Evolutionary conservation across 2,888 invertebrate species (phyloP).

Genomic region (Macrosoma leucophasiata): DNA sequence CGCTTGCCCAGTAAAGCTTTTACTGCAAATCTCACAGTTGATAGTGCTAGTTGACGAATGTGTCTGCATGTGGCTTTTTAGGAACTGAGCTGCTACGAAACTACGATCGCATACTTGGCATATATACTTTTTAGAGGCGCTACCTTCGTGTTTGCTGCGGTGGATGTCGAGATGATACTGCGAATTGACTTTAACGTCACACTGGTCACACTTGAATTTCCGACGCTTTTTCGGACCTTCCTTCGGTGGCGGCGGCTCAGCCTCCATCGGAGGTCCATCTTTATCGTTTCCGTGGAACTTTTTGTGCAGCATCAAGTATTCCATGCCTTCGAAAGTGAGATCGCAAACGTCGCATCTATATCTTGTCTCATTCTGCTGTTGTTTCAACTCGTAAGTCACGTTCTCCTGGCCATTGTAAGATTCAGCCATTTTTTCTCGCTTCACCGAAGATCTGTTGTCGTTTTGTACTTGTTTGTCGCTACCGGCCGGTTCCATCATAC

Average conservation of each 20-base stretch:
- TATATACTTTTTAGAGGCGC: conserved; percentile 55
- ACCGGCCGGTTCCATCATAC: conserved; percentile 67
- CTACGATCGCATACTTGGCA: conserved; percentile 66
- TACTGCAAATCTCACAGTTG: conserved; percentile 64
- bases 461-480: conserved; percentile 50
- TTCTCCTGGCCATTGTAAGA: conserved; percentile 50
- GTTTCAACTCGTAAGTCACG: conserved; percentile 52
- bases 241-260: conserved; percentile 41
- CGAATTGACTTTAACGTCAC: conserved; percentile 67
- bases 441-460: conserved; percentile 51
- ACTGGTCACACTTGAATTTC: conserved; percentile 65
- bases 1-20: conserved; percentile 65
- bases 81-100: conserved; percentile 66
- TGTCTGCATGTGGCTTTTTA: conserved; percentile 69
- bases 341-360: conserved; percentile 66
- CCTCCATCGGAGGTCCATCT: conserved; percentile 50
- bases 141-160: conserved; percentile 65
- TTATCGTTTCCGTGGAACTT: conserved; percentile 67
- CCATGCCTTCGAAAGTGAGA: conserved; percentile 62
- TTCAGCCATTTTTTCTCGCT: conserved; percentile 68
- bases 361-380: conserved; percentile 43
- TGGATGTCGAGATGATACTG: conserved; percentile 69
- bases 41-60: conserved; percentile 61
- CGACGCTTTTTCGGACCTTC: conserved; percentile 58
- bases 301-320: conserved; percentile 62